Evolutionary conservation across 2,888 invertebrate genomes (phyloP), one percentile per base, ranked within the genome.

Genomic region (Acanthosoma haemorrhoidale): DNA sequence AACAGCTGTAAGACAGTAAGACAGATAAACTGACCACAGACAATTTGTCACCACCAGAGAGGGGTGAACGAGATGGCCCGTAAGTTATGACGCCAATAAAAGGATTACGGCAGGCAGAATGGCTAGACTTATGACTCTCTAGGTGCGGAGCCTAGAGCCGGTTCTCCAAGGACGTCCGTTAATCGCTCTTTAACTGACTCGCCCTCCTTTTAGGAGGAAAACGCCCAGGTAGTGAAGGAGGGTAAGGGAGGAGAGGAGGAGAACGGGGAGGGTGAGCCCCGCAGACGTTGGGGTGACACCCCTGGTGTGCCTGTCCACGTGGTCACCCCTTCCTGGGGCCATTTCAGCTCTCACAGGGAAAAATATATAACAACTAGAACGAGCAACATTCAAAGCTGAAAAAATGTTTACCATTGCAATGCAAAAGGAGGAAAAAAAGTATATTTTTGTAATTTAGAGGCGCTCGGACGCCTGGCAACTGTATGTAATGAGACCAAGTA

Each of bases 141-240:
- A 51, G 51, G 21, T 18, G 25, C 13, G 16, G 43, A n/a, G n/a
- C n/a, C 51, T 51, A 43, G 51, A 51, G 25, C 51, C 51, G 51
- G 51, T 51, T 51, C 11, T 25, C 51, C 51, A 51, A 51, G 51
- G 51, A 51, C 51, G 51, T 51, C 51, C 51, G 51, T 51, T 51
- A 51, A 51, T 51, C 51, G 51, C 51, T 25, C 51, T 51, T 51
- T 51, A 51, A 51, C 51, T 51, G 51, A 51, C 51, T 51, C 51
- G 51, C 51, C 51, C 51, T 51, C 51, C 29, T n/a, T 51, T 51
- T 51, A 51, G 51, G 51, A 51, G 51, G 51, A 51, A 51, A 51
- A 51, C 25, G 51, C 25, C 51, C 51, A 51, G 51, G 51, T 51
- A 51, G n/a, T n/a, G n/a, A n/a, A n/a, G n/a, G n/a, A n/a, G n/a